Evolutionary conservation across 37 sponge, comb jelly and placozoan genomes (phyloP).

Genomic region (Axinella damicornis): DNA sequence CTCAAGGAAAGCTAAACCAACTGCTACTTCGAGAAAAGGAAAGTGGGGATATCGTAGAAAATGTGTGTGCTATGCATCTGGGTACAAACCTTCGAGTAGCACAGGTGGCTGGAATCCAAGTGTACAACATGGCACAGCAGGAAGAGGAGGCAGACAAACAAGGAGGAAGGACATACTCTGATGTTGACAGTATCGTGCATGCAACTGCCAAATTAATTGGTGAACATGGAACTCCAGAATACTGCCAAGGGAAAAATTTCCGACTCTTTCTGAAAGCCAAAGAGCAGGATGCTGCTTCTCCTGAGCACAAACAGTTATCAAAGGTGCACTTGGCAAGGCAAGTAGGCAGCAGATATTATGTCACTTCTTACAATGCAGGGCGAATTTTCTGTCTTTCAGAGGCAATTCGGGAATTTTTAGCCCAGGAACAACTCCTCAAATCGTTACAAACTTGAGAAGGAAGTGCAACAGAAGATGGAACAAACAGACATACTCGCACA

Average conservation of each 20-base stretch:
- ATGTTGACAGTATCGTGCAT: too few relatives aligned
- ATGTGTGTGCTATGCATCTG: too few relatives aligned
- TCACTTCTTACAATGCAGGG: slow-evolving; percentile 48
- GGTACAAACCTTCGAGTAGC: too few relatives aligned
- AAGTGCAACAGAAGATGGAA: too few relatives aligned
- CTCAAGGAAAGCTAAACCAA: slow-evolving; percentile 16
- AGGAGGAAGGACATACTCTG: too few relatives aligned
- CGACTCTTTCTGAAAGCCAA: slow-evolving; percentile 21
- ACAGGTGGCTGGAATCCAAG: too few relatives aligned
- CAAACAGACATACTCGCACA: not conserved
- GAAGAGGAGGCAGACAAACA: too few relatives aligned
- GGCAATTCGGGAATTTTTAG: slow-evolving; percentile 41
- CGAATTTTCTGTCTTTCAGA: slow-evolving; percentile 29
- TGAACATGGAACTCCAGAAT: slow-evolving; percentile 50
- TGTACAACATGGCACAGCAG: too few relatives aligned
- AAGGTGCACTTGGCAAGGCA: slow-evolving; percentile 43
- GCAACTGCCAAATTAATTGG: slow-evolving; percentile 49
- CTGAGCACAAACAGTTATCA: not conserved
- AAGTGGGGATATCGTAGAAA: too few relatives aligned
- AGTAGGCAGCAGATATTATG: slow-evolving; percentile 58
- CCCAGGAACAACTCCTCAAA: slow-evolving; percentile 36
- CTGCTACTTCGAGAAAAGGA: too few relatives aligned
- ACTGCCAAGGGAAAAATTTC: slow-evolving; percentile 42
- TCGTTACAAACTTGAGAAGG: not conserved
- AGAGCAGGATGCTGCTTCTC: not conserved